Conservation (phyloP, 2,113 vertebrate genomes). For the Rhabdomys dilectus region DNA sequence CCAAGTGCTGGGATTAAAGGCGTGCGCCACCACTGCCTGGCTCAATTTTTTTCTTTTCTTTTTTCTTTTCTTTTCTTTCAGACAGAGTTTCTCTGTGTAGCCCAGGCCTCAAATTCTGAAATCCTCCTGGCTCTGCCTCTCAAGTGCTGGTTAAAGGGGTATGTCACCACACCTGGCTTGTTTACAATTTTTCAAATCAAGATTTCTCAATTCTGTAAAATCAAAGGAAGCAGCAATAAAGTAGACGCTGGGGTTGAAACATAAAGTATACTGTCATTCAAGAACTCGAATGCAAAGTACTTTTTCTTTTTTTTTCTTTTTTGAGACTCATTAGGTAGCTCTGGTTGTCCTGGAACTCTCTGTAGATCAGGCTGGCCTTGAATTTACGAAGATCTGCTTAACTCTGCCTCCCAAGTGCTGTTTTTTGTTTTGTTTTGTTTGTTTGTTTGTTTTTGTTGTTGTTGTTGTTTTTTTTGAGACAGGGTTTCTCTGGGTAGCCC, state of each 20-base stretch:
- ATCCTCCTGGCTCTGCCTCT: neutral
- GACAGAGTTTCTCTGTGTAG: neutral
- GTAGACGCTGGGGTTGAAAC: neutral
- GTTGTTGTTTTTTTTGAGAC: too few species aligned
- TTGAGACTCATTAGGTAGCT: neutral
- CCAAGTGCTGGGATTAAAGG: too few species aligned
- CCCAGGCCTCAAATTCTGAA: neutral
- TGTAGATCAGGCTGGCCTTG: neutral
- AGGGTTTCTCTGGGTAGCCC: too few species aligned
- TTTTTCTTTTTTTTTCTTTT: neutral
- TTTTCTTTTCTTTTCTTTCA: neutral
- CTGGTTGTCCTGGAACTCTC: neutral
- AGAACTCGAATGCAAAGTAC: neutral
- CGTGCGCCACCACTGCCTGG: too few species aligned
- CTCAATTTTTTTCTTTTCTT: too few species aligned
- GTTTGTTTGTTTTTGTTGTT: too few species aligned
- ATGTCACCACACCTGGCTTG: neutral
- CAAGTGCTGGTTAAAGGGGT: neutral
- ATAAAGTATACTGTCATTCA: neutral
- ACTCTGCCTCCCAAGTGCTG: neutral
- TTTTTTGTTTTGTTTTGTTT: too few species aligned
- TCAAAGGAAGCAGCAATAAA: neutral
- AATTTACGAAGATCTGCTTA: neutral
- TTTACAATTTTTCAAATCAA: neutral
- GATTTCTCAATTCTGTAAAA: neutral